A percentile compares a stretch with the other conserved stretches of the same genome.
Conservation (phyloP, 2,888 invertebrate species). For the Anoplius nigerrimus region DNA sequence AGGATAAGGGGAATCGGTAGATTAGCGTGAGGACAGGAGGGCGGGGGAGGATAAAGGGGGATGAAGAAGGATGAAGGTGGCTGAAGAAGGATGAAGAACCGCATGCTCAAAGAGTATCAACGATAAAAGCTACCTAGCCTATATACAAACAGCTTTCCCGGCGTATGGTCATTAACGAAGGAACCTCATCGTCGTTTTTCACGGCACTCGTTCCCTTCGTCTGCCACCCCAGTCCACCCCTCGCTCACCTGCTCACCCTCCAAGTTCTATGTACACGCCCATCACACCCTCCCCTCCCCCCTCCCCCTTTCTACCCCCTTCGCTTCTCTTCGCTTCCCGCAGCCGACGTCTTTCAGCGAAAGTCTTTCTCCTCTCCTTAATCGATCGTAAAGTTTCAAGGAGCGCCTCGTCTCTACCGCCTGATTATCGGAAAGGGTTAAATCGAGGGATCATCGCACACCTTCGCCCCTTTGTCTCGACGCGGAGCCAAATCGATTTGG, state of each 20-base stretch:
- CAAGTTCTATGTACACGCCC: no score
- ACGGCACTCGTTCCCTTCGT: background rate
- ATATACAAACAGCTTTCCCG: slow-evolving; percentile 30
- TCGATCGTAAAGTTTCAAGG: slow-evolving; percentile 46
- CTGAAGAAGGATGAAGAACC: no score
- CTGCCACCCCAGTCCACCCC: slow-evolving; percentile 4
- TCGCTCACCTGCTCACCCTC: background rate
- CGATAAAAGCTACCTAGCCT: slow-evolving; percentile 37
- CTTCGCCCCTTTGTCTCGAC: slow-evolving; percentile 2
- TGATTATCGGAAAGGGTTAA: slow-evolving; percentile 28
- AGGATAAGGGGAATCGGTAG: no score
- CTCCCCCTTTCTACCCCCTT: no score
- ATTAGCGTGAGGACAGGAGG: background rate
- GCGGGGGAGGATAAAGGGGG: background rate
- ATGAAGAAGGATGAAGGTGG: background rate
- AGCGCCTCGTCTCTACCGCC: slow-evolving; percentile 18
- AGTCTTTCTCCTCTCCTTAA: slow-evolving; percentile 25
- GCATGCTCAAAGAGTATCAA: slow-evolving; percentile 1
- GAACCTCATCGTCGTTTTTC: slow-evolving; percentile 19
- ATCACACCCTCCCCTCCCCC: no score
- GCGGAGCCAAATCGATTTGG: no score
- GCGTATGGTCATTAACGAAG: slow-evolving; percentile 42
- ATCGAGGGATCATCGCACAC: slow-evolving; percentile 24
- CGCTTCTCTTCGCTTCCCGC: slow-evolving; percentile 11
- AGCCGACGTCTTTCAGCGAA: slow-evolving; percentile 12